A percentile compares a stretch with the other conserved stretches of the same genome.
Conservation (phyloP, 2,888 invertebrate species). For the Meganola albula region DNA sequence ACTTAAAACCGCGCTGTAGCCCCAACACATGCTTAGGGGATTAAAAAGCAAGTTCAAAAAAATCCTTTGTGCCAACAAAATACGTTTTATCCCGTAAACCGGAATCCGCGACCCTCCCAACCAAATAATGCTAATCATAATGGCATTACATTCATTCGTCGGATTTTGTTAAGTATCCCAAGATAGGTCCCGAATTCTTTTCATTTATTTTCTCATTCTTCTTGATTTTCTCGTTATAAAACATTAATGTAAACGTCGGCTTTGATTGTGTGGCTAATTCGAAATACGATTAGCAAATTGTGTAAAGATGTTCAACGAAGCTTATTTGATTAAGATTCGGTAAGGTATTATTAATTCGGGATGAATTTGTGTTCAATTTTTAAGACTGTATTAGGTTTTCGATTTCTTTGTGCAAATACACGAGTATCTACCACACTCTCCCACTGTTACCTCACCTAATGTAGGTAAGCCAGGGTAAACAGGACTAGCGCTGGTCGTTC, state of each 20-base stretch:
- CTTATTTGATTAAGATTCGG: conserved; percentile 8
- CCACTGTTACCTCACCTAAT: too few relatives aligned
- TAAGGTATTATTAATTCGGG: too few relatives aligned
- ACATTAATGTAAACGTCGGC: conserved; percentile 52
- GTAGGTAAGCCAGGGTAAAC: too few relatives aligned
- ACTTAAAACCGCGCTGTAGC: conserved; percentile 55
- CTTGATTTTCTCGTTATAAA: conserved; percentile 57
- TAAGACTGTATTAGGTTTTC: too few relatives aligned
- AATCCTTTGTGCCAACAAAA: conserved; percentile 64
- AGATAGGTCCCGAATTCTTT: conserved; percentile 51
- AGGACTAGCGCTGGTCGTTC: too few relatives aligned
- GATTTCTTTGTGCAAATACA: too few relatives aligned
- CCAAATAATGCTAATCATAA: conserved; percentile 76
- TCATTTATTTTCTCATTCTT: conserved; percentile 50
- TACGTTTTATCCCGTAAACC: conserved; percentile 72
- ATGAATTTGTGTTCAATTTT: too few relatives aligned
- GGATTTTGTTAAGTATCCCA: conserved; percentile 69
- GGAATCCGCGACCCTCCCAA: conserved; percentile 65
- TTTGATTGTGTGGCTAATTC: conserved; percentile 42
- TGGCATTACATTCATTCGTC: conserved; percentile 73
- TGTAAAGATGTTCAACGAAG: conserved; percentile 21
- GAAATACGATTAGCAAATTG: conserved; percentile 39
- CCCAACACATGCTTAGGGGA: conserved; percentile 64
- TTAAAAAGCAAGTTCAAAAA: conserved; percentile 57
- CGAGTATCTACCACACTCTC: too few relatives aligned